Evolutionary conservation across 2,888 invertebrate genomes (phyloP).

Genomic region (Archips xylosteana): DNA sequence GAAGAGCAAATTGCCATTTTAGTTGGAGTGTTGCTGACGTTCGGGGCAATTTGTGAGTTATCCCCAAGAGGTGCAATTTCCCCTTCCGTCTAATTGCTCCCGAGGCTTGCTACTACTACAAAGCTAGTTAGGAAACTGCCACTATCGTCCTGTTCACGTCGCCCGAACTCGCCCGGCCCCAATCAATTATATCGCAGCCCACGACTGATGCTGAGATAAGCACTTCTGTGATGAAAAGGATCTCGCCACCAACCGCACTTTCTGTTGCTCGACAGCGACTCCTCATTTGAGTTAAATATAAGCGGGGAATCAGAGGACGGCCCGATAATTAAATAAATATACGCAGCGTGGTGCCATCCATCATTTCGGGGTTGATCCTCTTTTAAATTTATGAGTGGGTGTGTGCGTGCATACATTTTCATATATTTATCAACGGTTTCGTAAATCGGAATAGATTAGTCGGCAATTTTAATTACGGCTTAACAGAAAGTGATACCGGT

Average conservation of each 20-base stretch:
- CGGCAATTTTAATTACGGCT: conserved; percentile 23
- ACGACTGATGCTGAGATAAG: conserved; percentile 48
- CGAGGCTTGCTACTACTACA: conserved; percentile 55
- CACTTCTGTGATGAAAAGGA: conserved; percentile 42
- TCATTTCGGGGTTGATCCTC: conserved; percentile 33
- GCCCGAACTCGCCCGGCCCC: conserved; percentile 50
- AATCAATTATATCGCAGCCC: conserved; percentile 58
- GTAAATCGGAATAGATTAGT: conserved; percentile 25
- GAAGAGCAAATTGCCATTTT: conserved; percentile 70
- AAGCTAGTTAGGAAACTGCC: conserved; percentile 64
- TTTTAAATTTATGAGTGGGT: conserved; percentile 34
- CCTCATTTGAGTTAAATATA: conserved; percentile 25
- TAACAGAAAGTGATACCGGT: not conserved
- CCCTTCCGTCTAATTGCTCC: conserved; percentile 76
- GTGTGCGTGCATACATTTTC: conserved; percentile 32
- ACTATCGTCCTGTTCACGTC: conserved; percentile 57
- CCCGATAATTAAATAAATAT: conserved; percentile 37
- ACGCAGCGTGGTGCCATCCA: conserved; percentile 31
- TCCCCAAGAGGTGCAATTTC: conserved; percentile 80
- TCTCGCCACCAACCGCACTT: conserved; percentile 38
- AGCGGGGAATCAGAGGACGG: conserved; percentile 15
- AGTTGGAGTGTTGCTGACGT: conserved; percentile 67
- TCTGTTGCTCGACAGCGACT: conserved; percentile 21
- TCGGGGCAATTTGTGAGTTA: conserved; percentile 75
- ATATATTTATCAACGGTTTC: conserved; percentile 31